phyloP scores from a whole-genome alignment of 2,797 vertebrate species.

The Phalloptychus januarius region DNA sequence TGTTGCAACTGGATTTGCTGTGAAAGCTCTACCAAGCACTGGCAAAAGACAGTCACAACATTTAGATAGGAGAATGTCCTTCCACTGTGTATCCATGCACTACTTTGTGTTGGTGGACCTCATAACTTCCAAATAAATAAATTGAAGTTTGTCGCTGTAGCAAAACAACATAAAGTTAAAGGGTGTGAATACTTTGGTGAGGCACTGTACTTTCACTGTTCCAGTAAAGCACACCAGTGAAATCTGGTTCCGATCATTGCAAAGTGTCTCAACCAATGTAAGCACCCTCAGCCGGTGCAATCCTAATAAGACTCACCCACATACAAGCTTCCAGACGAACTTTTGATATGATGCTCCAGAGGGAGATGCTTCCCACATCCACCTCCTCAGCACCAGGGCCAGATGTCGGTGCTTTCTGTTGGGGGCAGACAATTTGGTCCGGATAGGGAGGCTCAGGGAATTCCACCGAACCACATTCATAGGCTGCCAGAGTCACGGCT shows the following conservation, averaged over 20 bases:
- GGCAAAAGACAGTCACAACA: neutral
- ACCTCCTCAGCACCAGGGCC: constrained; percentile 36
- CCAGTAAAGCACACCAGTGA: neutral
- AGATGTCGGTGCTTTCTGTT: constrained; percentile 58
- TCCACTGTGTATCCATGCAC: neutral
- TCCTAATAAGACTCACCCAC: constrained; percentile 85
- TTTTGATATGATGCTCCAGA: constrained; percentile 91
- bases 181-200: neutral
- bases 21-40: neutral
- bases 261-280: neutral
- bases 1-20: neutral
- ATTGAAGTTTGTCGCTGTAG: neutral
- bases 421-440: constrained; percentile 87
- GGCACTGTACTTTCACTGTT: neutral
- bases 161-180: neutral
- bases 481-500: constrained; percentile 87
- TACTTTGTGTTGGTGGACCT: neutral
- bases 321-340: constrained; percentile 91
- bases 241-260: neutral
- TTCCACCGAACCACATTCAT: constrained; percentile 89
- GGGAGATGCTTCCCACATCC: constrained; percentile 76
- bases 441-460: constrained; percentile 90
- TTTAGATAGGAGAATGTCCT: neutral
- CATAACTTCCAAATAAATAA: neutral
- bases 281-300: neutral